Conservation (phyloP, 2,888 invertebrate species). For the Xestobium rufovillosum region DNA sequence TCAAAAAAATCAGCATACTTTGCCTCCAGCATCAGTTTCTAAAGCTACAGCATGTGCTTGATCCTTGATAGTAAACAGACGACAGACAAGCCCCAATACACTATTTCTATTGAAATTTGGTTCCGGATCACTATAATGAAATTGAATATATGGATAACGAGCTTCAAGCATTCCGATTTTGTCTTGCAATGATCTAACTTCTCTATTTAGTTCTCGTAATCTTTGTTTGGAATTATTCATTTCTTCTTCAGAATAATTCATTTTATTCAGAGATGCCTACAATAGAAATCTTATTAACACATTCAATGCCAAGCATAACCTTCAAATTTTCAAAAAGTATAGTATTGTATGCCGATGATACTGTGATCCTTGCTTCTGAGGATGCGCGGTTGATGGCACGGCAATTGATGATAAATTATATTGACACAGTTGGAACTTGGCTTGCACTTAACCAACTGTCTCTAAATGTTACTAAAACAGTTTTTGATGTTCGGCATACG, state of each 20-base stretch:
- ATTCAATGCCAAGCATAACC: no score
- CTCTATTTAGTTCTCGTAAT: conserved; percentile 46
- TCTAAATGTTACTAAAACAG: no score
- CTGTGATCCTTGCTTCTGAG: no score
- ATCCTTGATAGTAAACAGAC: conserved; percentile 68
- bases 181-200: conserved; percentile 50
- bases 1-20: no score
- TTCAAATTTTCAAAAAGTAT: no score
- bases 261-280: conserved; percentile 38
- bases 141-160: conserved; percentile 51
- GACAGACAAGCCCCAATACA: conserved; percentile 74
- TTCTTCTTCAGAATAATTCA: conserved; percentile 56
- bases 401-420: no score
- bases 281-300: no score
- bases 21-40: conserved; percentile 78
- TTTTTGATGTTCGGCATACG: no score
- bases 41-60: conserved; percentile 65
- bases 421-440: no score
- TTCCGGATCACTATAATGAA: conserved; percentile 73
- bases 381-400: no score
- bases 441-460: no score
- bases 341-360: conserved; percentile 4
- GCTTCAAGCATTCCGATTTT: conserved; percentile 53
- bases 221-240: conserved; percentile 49
- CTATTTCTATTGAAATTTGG: conserved; percentile 54